phyloP scores from a whole-genome alignment of 2,797 vertebrate species.

The Trichosurus vulpecula region DNA sequence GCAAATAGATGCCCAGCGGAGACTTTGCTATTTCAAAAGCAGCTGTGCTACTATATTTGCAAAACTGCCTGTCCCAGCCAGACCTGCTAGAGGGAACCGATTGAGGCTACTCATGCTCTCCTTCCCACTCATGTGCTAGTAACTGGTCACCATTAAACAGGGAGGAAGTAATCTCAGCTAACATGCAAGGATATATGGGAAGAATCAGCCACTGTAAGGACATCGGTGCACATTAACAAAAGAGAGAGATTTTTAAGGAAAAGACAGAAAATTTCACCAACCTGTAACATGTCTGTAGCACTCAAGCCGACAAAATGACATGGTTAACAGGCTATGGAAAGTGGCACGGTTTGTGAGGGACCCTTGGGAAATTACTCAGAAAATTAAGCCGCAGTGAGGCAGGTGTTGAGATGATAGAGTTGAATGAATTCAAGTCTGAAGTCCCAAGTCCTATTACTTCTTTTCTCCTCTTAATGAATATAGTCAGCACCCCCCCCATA shows the following conservation, averaged over 20 bases:
- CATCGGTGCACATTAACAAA: not conserved
- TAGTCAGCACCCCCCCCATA: not conserved
- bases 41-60: not conserved
- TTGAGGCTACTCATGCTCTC: constrained; percentile 44
- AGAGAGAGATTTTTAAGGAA: not conserved
- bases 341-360: not conserved
- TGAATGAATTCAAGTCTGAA: not conserved
- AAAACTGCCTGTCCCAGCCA: not conserved
- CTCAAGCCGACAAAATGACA: not conserved
- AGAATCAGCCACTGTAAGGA: not conserved
- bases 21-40: not conserved
- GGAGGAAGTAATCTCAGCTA: constrained; percentile 38
- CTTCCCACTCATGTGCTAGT: constrained; percentile 52
- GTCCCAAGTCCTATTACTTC: not conserved
- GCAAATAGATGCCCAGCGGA: not conserved
- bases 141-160: constrained; percentile 56
- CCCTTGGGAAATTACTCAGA: not conserved
- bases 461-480: not conserved
- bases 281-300: not conserved
- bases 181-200: not conserved
- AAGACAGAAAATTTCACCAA: not conserved
- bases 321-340: not conserved
- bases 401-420: not conserved
- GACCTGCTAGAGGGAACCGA: not conserved
- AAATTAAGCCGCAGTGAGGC: not conserved